These are phyloP conservation scores for Falco columbarius DNA, from an alignment of 2,797 vertebrate species.

Conservation along the genomic window DNA sequence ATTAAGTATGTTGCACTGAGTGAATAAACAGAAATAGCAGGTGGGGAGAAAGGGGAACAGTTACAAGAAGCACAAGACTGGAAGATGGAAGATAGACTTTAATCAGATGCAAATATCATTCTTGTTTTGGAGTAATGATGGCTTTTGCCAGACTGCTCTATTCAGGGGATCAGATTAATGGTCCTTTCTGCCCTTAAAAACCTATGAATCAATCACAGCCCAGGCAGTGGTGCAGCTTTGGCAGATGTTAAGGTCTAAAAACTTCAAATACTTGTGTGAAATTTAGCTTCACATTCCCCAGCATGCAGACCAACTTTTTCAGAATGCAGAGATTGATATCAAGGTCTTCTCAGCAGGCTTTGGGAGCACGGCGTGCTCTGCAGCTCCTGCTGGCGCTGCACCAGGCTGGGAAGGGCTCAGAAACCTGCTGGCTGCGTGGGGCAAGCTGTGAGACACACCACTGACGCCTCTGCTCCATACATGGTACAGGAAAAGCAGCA, in stretches of 20 bases:
- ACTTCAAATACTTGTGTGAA: neutral
- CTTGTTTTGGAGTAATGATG: neutral
- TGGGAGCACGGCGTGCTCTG: fast-evolving
- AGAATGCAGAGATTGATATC: neutral
- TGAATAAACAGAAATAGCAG: neutral
- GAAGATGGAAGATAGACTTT: neutral
- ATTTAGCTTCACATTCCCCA: neutral
- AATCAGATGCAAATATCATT: neutral
- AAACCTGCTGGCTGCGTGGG: neutral
- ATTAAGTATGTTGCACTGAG: neutral
- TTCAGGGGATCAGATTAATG: neutral
- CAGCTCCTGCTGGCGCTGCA: fast-evolving
- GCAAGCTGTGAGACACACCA: fast-evolving
- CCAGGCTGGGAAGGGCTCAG: neutral
- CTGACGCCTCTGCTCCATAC: neutral
- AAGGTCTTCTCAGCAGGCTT: neutral
- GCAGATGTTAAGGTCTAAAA: neutral
- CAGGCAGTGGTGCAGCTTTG: neutral
- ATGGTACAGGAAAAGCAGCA: neutral
- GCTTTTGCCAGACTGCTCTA: neutral
- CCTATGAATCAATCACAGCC: neutral
- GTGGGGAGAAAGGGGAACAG: neutral
- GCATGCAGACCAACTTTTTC: neutral
- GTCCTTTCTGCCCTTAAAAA: neutral
- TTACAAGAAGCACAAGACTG: neutral